These are phyloP conservation scores for Myopa tessellatipennis DNA, from an alignment of 2,888 invertebrate genomes.

Conservation along the genomic window DNA sequence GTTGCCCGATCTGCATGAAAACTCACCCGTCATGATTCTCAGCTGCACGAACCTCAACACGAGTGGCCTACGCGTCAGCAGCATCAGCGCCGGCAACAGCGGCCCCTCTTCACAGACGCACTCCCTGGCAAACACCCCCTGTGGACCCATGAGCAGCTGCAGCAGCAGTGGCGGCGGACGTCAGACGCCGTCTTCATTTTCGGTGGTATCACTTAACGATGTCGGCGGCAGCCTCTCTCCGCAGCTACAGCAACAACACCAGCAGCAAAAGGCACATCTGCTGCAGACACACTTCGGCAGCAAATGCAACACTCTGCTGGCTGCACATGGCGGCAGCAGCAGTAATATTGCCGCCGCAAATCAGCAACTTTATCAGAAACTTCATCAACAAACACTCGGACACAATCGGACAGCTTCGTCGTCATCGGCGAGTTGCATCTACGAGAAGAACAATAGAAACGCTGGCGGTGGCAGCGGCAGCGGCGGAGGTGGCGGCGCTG, in stretches of 20 bases:
- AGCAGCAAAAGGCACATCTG: conserved; percentile 32
- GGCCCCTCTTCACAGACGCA: conserved; percentile 49
- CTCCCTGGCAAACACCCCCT: conserved; percentile 39
- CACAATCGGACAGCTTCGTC: conserved; percentile 49
- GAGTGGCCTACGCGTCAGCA: conserved; percentile 51
- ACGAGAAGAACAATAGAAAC: conserved; percentile 49
- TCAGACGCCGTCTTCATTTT: conserved; percentile 59
- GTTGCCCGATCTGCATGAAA: conserved; percentile 66
- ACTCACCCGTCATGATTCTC: conserved; percentile 66
- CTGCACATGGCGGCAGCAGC: conserved; percentile 58
- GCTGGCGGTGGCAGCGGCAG: conserved; percentile 25
- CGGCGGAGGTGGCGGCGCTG: not conserved
- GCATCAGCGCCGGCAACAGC: conserved; percentile 44
- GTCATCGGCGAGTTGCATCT: conserved; percentile 55
- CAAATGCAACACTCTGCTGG: conserved; percentile 52
- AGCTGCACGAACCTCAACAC: conserved; percentile 65
- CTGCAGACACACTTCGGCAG: conserved; percentile 32
- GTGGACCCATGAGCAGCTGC: conserved; percentile 36
- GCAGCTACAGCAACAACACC: conserved; percentile 46
- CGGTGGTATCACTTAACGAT: conserved; percentile 59
- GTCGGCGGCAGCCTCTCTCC: conserved; percentile 43
- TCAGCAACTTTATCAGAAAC: conserved; percentile 59
- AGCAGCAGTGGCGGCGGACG: conserved; percentile 54
- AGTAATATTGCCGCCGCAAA: conserved; percentile 52
- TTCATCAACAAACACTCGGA: conserved; percentile 45